Evolutionary conservation across 2,888 invertebrate genomes (phyloP).

Genomic region (Elysia crispata): DNA sequence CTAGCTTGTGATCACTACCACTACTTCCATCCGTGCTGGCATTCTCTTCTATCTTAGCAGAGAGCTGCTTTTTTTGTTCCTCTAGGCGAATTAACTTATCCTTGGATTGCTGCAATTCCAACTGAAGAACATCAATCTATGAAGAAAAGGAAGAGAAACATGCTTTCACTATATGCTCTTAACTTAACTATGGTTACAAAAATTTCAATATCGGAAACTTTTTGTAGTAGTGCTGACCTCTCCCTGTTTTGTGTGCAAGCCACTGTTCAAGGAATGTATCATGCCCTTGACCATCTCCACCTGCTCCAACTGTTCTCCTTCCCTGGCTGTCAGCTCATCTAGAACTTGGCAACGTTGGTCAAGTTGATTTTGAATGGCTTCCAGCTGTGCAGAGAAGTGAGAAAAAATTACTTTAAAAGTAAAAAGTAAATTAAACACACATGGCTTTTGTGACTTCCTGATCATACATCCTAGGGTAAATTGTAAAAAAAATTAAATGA

Average conservation of each 20-base stretch:
- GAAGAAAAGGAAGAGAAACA: not conserved
- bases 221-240: conserved; percentile 2
- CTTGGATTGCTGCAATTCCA: conserved; percentile 61
- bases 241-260: conserved; percentile 26
- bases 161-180: no score
- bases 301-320: conserved; percentile 66
- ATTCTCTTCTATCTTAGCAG: not conserved
- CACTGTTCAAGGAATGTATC: conserved; percentile 49
- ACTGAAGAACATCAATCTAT: conserved; percentile 61
- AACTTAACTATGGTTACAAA: no score
- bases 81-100: conserved; percentile 57
- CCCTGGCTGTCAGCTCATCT: conserved; percentile 62
- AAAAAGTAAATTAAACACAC: no score
- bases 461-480: no score
- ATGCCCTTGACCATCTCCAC: conserved; percentile 66
- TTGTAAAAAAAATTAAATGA: no score
- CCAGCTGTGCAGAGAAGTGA: conserved; percentile 56
- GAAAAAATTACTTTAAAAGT: no score
- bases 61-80: conserved; percentile 53
- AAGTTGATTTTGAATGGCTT: conserved; percentile 63
- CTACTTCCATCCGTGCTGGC: not conserved
- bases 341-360: conserved; percentile 64
- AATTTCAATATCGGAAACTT: no score
- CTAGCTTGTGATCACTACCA: not conserved
- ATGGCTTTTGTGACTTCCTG: no score